Conservation (phyloP, 2,888 invertebrate genomes). For the Tetropium fuscum region DNA sequence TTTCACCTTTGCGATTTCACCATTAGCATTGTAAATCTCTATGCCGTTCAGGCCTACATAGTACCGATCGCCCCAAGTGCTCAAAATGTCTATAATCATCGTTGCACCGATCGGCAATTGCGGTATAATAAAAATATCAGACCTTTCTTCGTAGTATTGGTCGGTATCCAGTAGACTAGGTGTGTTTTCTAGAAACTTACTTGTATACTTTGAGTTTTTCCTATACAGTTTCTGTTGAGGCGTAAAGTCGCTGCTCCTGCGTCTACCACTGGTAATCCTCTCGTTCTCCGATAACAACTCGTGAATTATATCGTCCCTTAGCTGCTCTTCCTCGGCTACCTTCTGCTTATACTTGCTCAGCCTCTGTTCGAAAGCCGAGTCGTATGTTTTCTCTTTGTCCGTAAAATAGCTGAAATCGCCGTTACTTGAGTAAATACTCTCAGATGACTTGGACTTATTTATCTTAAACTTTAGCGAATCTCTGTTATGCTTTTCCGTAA, state of each 20-base stretch:
- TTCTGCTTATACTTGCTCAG: slow-evolving; percentile 55
- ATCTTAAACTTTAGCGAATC: slow-evolving; percentile 22
- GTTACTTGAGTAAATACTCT: slow-evolving; percentile 45
- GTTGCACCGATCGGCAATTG: slow-evolving; percentile 79
- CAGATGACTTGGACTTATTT: slow-evolving; percentile 55
- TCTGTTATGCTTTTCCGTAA: slow-evolving; percentile 43
- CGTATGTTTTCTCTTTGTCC: slow-evolving; percentile 20
- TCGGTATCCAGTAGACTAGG: slow-evolving; percentile 27
- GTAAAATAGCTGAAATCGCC: slow-evolving; percentile 8
- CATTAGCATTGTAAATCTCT: slow-evolving; percentile 77
- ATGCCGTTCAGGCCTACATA: slow-evolving; percentile 84
- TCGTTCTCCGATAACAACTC: slow-evolving; percentile 59
- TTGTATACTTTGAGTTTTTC: slow-evolving; percentile 44
- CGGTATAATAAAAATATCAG: slow-evolving; percentile 74
- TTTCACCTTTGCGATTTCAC: slow-evolving; percentile 71
- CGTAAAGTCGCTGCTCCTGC: slow-evolving; percentile 34
- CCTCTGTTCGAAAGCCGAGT: slow-evolving; percentile 42
- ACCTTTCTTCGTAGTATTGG: slow-evolving; percentile 25
- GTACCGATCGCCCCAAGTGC: slow-evolving; percentile 85
- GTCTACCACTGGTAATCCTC: slow-evolving; percentile 48
- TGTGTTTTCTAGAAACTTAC: slow-evolving; percentile 26
- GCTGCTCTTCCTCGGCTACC: slow-evolving; percentile 57
- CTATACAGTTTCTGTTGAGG: slow-evolving; percentile 30
- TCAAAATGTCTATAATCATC: slow-evolving; percentile 75
- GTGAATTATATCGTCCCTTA: slow-evolving; percentile 59